Conservation (phyloP, 2,113 vertebrate species). For the Lophura nycthemera region DNA sequence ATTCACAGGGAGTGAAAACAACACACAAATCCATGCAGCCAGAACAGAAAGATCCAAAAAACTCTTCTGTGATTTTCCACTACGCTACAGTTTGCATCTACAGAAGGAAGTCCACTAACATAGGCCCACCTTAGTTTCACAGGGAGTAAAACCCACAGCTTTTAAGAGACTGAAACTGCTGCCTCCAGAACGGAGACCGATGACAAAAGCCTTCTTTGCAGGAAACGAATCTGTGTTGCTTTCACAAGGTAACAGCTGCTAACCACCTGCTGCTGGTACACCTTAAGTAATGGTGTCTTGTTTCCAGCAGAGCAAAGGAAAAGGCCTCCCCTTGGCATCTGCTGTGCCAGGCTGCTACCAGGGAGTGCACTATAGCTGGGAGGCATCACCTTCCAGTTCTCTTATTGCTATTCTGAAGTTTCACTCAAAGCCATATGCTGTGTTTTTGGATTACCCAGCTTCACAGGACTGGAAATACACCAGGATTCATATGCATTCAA, state of each 20-base stretch:
- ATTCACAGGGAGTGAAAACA: background rate
- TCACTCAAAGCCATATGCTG: background rate
- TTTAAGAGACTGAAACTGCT: background rate
- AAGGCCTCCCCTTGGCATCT: background rate
- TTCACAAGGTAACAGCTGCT: background rate
- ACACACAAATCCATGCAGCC: background rate
- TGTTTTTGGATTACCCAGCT: background rate
- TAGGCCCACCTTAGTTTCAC: background rate
- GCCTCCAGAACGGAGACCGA: background rate
- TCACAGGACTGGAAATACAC: background rate
- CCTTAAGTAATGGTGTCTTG: rapidly evolving
- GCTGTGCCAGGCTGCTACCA: background rate
- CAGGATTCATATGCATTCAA: background rate
- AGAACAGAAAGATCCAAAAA: background rate
- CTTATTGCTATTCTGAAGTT: background rate
- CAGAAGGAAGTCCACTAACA: background rate
- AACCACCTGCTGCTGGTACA: background rate
- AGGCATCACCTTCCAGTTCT: background rate
- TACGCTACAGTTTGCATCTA: background rate
- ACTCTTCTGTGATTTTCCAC: background rate
- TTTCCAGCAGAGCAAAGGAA: background rate
- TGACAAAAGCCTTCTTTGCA: background rate
- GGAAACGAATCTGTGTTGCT: rapidly evolving
- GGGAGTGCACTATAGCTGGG: rapidly evolving
- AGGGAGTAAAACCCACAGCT: background rate